Evolutionary conservation across 2,113 vertebrate genomes (phyloP).

Genomic region (Arenaria interpres): DNA sequence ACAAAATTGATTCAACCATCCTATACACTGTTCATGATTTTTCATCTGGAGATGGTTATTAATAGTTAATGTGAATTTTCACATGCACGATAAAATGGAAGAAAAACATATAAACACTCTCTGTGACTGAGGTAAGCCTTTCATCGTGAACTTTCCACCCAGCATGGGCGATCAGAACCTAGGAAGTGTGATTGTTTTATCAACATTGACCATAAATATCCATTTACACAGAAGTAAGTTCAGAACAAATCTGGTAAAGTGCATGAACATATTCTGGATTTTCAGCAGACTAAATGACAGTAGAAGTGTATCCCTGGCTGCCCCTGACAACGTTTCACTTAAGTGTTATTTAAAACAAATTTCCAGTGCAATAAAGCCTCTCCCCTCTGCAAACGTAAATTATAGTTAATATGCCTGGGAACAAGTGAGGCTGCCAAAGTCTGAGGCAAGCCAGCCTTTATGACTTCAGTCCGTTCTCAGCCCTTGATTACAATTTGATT

Average conservation of each 20-base stretch:
- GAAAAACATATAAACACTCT: not conserved
- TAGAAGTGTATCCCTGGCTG: not conserved
- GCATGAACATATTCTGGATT: not conserved
- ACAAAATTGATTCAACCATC: not conserved
- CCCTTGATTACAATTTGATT: constrained; percentile 85
- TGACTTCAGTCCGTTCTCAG: constrained; percentile 88
- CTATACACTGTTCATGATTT: not conserved
- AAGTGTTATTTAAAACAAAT: constrained; percentile 74
- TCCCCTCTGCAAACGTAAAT: constrained; percentile 75
- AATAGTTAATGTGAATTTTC: not conserved
- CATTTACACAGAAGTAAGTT: not conserved
- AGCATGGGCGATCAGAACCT: not conserved
- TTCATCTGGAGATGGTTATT: not conserved
- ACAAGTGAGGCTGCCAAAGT: constrained; percentile 77
- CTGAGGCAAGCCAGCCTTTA: constrained; percentile 79
- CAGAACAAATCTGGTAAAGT: not conserved
- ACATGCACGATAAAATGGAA: not conserved
- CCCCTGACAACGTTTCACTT: constrained; percentile 34
- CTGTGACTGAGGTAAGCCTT: not conserved
- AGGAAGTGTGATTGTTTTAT: not conserved
- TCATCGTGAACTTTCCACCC: not conserved
- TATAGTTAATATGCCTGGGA: constrained; percentile 83
- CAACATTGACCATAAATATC: not conserved
- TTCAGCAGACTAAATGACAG: constrained; percentile 13
- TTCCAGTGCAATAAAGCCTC: constrained; percentile 71